phyloP scores from a whole-genome alignment of 2,797 vertebrate genomes.

The Neomorphus geoffroyi region DNA sequence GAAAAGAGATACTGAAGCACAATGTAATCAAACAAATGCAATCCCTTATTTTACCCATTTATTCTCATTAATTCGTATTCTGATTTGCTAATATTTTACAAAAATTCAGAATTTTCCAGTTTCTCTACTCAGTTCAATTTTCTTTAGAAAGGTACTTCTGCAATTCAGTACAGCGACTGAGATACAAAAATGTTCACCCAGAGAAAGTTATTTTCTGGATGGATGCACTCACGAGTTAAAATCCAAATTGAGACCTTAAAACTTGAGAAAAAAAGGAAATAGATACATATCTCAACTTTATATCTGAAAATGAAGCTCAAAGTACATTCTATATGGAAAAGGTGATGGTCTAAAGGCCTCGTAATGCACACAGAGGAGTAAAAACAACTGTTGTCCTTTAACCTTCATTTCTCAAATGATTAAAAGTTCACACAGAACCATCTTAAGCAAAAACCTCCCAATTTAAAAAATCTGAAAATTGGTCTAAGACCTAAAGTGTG shows the following conservation, averaged over 20 bases:
- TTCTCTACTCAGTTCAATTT: not conserved
- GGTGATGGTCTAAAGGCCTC: not conserved
- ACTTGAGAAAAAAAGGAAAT: not conserved
- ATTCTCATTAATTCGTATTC: not conserved
- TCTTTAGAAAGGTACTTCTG: not conserved
- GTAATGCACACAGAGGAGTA: not conserved
- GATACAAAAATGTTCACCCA: not conserved
- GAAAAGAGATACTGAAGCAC: not conserved
- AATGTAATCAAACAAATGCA: not conserved
- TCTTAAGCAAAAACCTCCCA: not conserved
- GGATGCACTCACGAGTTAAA: not conserved
- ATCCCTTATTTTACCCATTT: not conserved
- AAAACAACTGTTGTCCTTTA: not conserved
- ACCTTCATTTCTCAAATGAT: not conserved
- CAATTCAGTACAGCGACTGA: not conserved
- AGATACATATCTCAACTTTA: not conserved
- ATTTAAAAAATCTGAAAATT: not conserved
- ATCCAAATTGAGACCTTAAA: not conserved
- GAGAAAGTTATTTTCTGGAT: not conserved
- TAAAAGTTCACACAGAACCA: not conserved
- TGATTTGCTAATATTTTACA: not conserved
- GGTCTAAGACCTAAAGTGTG: accelerated
- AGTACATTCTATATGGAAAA: not conserved
- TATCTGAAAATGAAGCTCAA: not conserved
- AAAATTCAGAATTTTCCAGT: not conserved